Percentiles rank a stretch among this genome's conserved stretches.
These are phyloP conservation scores for Apteryx mantelli DNA, from an alignment of 2,113 vertebrate species.

Conservation along the genomic window DNA sequence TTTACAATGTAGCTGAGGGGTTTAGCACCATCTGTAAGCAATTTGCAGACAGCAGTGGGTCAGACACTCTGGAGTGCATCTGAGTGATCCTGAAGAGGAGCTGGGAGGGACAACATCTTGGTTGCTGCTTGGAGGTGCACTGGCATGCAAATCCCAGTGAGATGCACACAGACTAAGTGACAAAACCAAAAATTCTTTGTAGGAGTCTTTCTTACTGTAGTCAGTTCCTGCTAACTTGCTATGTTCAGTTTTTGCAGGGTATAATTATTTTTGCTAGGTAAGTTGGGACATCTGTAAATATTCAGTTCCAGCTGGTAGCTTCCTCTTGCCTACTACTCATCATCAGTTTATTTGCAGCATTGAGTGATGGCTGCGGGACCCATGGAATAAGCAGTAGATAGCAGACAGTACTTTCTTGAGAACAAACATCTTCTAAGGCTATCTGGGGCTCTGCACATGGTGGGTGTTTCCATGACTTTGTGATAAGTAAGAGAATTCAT, in stretches of 20 bases:
- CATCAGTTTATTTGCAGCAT: neutral
- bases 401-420: neutral
- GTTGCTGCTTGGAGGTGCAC: fast-evolving
- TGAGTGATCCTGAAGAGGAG: neutral
- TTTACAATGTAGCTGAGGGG: neutral
- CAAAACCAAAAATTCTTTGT: neutral
- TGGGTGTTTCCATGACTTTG: neutral
- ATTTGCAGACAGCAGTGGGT: neutral
- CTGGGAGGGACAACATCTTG: neutral
- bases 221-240: neutral
- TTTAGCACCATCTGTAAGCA: neutral
- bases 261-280: neutral
- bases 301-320: neutral
- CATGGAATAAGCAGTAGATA: neutral
- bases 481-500: neutral
- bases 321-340: neutral
- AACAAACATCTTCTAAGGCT: neutral
- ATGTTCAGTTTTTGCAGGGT: neutral
- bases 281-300: neutral
- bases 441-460: neutral
- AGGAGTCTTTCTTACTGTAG: neutral
- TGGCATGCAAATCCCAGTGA: fast-evolving
- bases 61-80: fast-evolving
- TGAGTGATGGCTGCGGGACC: neutral
- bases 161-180: neutral